A percentile compares a stretch with the other conserved stretches of the same genome.
Conservation (phyloP, 2,797 vertebrate species). For the Hydrocynus forskahlii region DNA sequence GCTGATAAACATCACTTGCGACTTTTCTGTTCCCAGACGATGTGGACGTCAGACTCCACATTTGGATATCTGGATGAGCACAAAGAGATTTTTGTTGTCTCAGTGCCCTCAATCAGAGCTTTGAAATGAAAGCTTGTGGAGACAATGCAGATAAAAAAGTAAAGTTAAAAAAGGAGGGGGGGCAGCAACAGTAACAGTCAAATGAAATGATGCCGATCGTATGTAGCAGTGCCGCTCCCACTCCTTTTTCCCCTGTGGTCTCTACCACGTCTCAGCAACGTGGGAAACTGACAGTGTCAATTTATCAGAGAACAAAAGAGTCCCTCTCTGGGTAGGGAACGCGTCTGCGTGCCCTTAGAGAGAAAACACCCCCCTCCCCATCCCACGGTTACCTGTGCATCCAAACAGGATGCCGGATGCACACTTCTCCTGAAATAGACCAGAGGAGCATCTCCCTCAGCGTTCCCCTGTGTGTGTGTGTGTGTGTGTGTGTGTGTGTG, state of each 20-base stretch:
- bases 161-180: constrained; percentile 41
- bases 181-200: constrained; percentile 69
- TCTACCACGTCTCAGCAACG: constrained; percentile 71
- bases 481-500: no score
- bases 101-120: constrained; percentile 60
- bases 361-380: constrained; percentile 71
- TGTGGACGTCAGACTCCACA: constrained; percentile 25
- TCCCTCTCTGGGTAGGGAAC: constrained; percentile 73
- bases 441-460: constrained; percentile 73
- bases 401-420: constrained; percentile 81
- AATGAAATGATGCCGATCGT: constrained; percentile 75
- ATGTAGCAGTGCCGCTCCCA: constrained; percentile 71
- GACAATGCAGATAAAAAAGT: constrained; percentile 43
- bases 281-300: constrained; percentile 81
- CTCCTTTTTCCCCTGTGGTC: constrained; percentile 73
- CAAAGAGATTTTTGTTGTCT: constrained; percentile 71
- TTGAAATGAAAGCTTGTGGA: constrained; percentile 73
- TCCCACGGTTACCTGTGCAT: constrained; percentile 74
- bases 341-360: constrained; percentile 75
- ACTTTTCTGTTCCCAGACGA: constrained; percentile 35
- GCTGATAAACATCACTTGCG: constrained; percentile 18
- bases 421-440: constrained; percentile 76
- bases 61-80: constrained; percentile 68
- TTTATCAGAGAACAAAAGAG: constrained; percentile 81
- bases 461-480: constrained; percentile 47